Base-by-base conservation (phyloP, 1,140 invertebrate species). In the Stegodyphus dumicola region DNA sequence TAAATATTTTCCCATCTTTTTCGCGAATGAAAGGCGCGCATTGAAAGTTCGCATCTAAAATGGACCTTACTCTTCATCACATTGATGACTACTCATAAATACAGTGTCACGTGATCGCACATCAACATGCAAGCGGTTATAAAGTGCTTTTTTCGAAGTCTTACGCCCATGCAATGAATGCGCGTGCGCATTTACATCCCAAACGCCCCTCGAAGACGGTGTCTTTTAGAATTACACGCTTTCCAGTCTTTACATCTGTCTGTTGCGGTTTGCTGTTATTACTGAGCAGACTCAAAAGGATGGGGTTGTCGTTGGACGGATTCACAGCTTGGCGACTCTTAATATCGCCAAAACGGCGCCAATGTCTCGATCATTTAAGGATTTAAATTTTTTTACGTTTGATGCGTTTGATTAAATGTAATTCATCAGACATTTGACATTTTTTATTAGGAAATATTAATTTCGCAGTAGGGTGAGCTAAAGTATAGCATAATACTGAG, bases 221-320 rank as follows among this genome's bases (percentile, higher is more conserved):
- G 54, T 81, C 33, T 17, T 64, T 7, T 53, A 73, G 78, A 81
- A 73, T 73, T 81, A 81, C 78, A 73, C n/a, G 60, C 48, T 53
- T 83, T 75, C 49, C 6, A 64, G 54, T 54, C 53, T 81, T 17
- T 81, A 74, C 79, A 81, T 73, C 69, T 74, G 69, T 83, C 80
- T 75, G 71, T 75, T 83, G 80, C 80, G 80, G 80, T 83, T 83
- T 74, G 66, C 49, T 75, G 60, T 66, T 75, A 75, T 75, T 75
- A 83, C 80, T 52, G 67, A 67, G 71, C n/a, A 5, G 51, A 60
- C 80, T 75, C 70, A 15, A 53, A 48, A 81, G 51, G 18, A 18
- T 52, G 51, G 80, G 70, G 33, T 75, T 83, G 71, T 70, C 52
- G 7, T 0, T 60, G 56, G 56, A 60, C 9, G 1, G 9, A 60